phyloP scores from a whole-genome alignment of 2,113 vertebrate species.

The Rhagologus leucostigma region DNA sequence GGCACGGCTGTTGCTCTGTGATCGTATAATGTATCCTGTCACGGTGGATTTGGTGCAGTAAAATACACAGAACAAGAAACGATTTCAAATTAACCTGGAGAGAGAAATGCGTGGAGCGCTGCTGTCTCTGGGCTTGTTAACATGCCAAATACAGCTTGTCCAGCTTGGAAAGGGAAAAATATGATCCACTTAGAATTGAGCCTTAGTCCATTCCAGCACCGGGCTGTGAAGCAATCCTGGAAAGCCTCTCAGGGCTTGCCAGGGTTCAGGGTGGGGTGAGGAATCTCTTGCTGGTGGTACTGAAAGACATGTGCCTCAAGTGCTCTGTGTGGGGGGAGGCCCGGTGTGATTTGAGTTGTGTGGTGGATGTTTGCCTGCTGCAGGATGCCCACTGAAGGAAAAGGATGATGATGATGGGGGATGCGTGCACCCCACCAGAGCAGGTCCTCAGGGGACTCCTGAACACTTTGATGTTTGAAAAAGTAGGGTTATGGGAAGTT shows the following conservation, averaged over 20 bases:
- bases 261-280: not conserved
- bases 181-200: not conserved
- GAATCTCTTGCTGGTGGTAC: not conserved
- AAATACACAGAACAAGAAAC: not conserved
- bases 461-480: not conserved
- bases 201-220: not conserved
- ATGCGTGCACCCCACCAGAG: not conserved
- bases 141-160: not conserved
- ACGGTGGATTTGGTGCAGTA: not conserved
- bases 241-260: not conserved
- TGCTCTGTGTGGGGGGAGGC: not conserved
- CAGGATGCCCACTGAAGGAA: not conserved
- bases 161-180: not conserved
- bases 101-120: not conserved
- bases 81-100: not conserved
- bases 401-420: not conserved
- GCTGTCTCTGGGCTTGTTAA: not conserved
- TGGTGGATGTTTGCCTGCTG: not conserved
- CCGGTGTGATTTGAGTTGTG: not conserved
- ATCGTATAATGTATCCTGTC: not conserved
- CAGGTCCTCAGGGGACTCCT: not conserved
- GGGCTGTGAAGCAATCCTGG: not conserved
- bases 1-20: not conserved
- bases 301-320: rapidly evolving
- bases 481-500: not conserved